Evolutionary conservation across 92 coral and sea anemone genomes (phyloP).

Genomic region (Umimayanthus chanpuru): DNA sequence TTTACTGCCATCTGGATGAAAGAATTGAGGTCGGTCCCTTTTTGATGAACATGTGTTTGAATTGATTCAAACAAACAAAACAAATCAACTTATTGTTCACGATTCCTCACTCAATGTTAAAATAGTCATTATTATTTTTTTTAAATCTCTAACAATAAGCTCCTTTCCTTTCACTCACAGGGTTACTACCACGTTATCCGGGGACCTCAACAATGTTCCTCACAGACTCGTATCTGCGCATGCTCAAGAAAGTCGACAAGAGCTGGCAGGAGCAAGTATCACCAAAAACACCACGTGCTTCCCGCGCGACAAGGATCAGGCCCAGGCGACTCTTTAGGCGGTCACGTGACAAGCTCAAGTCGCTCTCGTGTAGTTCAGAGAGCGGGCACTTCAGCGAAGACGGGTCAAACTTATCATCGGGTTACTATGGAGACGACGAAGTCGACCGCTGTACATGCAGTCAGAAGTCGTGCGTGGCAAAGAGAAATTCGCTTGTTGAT

Average conservation of each 20-base stretch:
- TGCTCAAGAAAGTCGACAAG: slow-evolving; percentile 81
- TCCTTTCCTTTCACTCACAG: background rate
- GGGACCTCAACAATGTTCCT: slow-evolving; percentile 61
- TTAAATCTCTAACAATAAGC: background rate
- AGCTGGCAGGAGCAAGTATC: slow-evolving; percentile 73
- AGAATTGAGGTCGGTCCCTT: no score
- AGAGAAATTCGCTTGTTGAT: slow-evolving; percentile 44
- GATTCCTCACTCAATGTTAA: no score
- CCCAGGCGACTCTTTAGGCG: slow-evolving; percentile 46
- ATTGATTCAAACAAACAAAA: no score
- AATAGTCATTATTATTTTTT: no score
- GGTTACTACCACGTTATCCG: background rate
- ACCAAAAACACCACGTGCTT: slow-evolving; percentile 32
- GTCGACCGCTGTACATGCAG: slow-evolving; percentile 73
- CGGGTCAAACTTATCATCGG: slow-evolving; percentile 64
- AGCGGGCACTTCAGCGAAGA: slow-evolving; percentile 82
- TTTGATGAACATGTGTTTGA: no score
- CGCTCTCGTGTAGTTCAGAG: slow-evolving; percentile 64
- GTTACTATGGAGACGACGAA: slow-evolving; percentile 95
- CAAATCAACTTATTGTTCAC: no score
- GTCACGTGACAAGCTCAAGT: slow-evolving; percentile 47
- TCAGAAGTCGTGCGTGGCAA: slow-evolving; percentile 41
- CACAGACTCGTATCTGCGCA: slow-evolving; percentile 81
- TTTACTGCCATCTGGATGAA: no score
- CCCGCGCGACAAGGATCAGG: slow-evolving; percentile 5